Evolutionary conservation across 2,888 invertebrate species (phyloP).

Genomic region (Phengaris alcon): DNA sequence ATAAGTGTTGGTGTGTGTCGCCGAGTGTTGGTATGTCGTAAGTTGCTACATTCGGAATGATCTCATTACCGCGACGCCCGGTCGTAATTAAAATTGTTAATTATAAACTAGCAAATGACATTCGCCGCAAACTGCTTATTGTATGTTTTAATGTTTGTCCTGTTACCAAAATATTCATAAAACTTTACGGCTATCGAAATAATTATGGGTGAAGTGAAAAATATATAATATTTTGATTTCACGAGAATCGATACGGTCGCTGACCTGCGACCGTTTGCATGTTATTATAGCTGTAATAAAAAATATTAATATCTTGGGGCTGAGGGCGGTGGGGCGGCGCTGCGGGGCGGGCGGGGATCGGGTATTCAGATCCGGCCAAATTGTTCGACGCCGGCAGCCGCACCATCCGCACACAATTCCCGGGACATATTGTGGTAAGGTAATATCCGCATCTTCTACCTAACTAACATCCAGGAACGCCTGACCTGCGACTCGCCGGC

Average conservation of each 20-base stretch:
- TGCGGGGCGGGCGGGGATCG: not conserved
- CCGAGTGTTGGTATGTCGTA: not conserved
- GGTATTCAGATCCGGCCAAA: not conserved
- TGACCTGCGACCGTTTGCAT: too few relatives aligned
- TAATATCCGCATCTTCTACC: not conserved
- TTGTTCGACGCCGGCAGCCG: not conserved
- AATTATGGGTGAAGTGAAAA: not conserved
- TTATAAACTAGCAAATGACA: not conserved
- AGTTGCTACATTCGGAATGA: not conserved
- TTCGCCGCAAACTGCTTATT: not conserved
- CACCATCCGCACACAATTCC: conserved; percentile 1
- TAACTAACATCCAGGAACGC: not conserved
- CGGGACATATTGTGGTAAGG: conserved; percentile 1
- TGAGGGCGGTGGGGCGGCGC: not conserved
- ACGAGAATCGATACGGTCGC: not conserved
- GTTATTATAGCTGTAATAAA: not conserved
- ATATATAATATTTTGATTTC: not conserved
- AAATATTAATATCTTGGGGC: conserved; percentile 1
- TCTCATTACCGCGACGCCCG: conserved; percentile 1
- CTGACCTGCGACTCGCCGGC: not conserved
- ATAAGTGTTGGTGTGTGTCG: not conserved
- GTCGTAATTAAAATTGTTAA: not conserved
- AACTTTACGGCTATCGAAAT: not conserved
- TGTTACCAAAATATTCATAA: not conserved
- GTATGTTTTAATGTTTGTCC: not conserved